A percentile compares a stretch with the other conserved stretches of the same genome.
Evolutionary conservation across 1,140 invertebrate genomes (phyloP).

Genomic region (Idris sp.): DNA sequence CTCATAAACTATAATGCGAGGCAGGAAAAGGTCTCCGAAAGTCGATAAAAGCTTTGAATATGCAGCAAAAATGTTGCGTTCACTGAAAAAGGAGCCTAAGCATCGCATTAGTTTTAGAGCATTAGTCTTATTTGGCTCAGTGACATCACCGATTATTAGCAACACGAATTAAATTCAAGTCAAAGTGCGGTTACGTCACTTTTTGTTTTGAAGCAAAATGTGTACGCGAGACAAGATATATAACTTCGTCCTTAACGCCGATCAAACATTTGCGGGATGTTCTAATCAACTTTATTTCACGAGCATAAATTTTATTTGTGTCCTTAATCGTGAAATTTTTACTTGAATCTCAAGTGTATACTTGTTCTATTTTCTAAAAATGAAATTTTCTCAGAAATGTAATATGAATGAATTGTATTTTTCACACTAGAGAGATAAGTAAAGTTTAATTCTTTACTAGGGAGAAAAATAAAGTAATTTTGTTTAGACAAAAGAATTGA

Average conservation of each 20-base stretch:
- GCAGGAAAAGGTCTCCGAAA: conserved; percentile 34
- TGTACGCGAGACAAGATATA: conserved; percentile 18
- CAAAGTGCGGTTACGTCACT: conserved; percentile 52
- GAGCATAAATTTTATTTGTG: background rate
- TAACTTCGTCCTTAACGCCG: conserved; percentile 11
- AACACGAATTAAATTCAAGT: conserved; percentile 58
- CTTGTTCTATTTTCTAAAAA: background rate
- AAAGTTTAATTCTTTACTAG: too few species aligned
- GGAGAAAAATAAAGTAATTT: too few species aligned
- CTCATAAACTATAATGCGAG: conserved; percentile 19
- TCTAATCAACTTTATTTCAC: background rate
- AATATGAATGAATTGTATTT: too few species aligned
- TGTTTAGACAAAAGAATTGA: background rate
- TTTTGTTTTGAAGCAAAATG: conserved; percentile 45
- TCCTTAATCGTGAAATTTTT: background rate
- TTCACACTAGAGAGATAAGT: too few species aligned
- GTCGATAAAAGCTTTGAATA: conserved; percentile 27
- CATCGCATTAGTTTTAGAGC: conserved; percentile 45
- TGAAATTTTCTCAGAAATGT: too few species aligned
- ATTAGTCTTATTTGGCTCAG: conserved; percentile 30
- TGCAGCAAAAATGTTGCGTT: conserved; percentile 13
- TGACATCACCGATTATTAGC: conserved; percentile 61
- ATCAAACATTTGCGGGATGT: conserved; percentile 4
- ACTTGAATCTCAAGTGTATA: background rate
- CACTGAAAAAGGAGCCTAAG: conserved; percentile 14